Conservation (phyloP, 1,140 invertebrate species). For the Drosophila paulistorum region DNA sequence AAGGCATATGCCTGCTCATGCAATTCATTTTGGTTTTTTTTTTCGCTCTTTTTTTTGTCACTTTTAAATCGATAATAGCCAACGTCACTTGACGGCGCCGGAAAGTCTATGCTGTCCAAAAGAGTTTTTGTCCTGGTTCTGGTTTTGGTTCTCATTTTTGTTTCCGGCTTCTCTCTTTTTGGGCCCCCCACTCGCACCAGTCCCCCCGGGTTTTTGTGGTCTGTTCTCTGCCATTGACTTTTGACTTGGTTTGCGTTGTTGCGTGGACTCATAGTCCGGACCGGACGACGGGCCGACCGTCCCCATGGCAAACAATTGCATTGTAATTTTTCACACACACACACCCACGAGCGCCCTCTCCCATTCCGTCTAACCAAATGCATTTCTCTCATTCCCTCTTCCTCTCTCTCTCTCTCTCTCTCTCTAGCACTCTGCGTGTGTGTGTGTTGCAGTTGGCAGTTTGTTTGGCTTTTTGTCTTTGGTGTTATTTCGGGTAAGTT, state of each 20-base stretch:
- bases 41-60: slow-evolving; percentile 15
- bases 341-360: not conserved
- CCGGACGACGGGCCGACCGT: slow-evolving; percentile 15
- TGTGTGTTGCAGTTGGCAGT: slow-evolving; percentile 41
- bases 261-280: slow-evolving; percentile 4
- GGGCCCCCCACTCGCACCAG: not conserved
- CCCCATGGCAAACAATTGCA: slow-evolving; percentile 67
- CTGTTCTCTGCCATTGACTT: slow-evolving; percentile 46
- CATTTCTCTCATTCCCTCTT: slow-evolving; percentile 14
- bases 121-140: slow-evolving; percentile 8
- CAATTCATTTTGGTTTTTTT: slow-evolving; percentile 34
- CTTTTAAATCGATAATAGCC: slow-evolving; percentile 70
- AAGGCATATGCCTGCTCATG: not conserved
- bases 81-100: slow-evolving; percentile 43
- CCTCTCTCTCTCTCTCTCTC: not conserved
- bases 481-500: slow-evolving; percentile 16
- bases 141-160: slow-evolving; percentile 13
- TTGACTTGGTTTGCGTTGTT: slow-evolving; percentile 26
- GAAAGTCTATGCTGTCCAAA: slow-evolving; percentile 38
- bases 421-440: not conserved
- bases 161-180: slow-evolving; percentile 1
- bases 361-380: not conserved
- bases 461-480: slow-evolving; percentile 64
- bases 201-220: slow-evolving; percentile 32
- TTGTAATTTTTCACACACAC: slow-evolving; percentile 63